Conservation (phyloP, 2,113 vertebrate genomes). For the Tretioscincus oriximinensis region DNA sequence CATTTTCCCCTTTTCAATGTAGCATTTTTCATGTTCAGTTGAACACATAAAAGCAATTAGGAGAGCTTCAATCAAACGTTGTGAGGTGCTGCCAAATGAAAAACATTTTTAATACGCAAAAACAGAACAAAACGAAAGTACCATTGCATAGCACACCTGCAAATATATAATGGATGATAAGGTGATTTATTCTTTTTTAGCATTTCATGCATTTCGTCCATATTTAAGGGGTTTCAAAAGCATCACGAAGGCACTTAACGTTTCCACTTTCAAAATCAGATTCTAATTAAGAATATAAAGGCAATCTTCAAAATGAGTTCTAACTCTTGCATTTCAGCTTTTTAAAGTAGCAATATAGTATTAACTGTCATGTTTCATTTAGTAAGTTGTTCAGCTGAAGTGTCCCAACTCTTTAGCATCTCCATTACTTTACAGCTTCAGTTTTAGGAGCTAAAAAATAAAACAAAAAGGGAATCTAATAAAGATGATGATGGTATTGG, state of each 20-base stretch:
- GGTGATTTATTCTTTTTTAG: neutral
- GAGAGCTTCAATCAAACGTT: neutral
- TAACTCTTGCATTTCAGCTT: neutral
- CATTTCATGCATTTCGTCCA: neutral
- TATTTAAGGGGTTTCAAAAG: neutral
- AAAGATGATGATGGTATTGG: no score
- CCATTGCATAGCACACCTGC: neutral
- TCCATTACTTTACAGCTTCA: neutral
- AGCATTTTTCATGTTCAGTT: slow-evolving; percentile 33
- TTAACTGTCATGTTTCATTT: neutral
- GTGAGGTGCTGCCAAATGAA: neutral
- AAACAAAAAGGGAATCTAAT: no score
- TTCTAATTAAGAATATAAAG: neutral
- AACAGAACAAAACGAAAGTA: neutral
- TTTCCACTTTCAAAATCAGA: neutral
- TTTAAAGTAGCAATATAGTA: slow-evolving; percentile 1
- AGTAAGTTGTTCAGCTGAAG: neutral
- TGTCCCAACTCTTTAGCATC: neutral
- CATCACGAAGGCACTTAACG: neutral
- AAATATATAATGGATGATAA: neutral
- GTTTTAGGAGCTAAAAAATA: no score
- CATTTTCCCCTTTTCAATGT: neutral
- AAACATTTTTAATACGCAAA: neutral
- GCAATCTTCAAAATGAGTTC: neutral
- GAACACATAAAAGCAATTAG: neutral